phyloP scores from a whole-genome alignment of 2,888 invertebrate species.

The Glaucopsyche alexis region DNA sequence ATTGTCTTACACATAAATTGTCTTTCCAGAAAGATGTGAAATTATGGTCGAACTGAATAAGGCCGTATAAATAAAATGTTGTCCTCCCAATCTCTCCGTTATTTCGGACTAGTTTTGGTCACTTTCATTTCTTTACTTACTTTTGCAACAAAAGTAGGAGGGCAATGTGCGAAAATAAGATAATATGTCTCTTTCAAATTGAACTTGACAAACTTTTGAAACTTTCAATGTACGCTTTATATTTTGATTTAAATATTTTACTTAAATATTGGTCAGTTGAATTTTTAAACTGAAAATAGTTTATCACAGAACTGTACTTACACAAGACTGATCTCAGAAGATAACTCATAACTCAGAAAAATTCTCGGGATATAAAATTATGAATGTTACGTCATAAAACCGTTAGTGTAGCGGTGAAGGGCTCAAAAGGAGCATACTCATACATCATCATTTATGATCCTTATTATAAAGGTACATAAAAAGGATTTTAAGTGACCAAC shows the following conservation, averaged over 20 bases:
- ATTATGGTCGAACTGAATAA: no score
- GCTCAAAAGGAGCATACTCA: constrained; percentile 4
- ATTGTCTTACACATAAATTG: no score
- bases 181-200: not conserved
- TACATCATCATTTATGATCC: constrained; percentile 9
- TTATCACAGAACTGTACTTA: no score
- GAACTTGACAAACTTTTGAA: no score
- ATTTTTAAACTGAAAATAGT: no score
- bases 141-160: not conserved
- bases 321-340: no score
- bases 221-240: no score
- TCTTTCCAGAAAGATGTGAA: no score
- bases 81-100: not conserved
- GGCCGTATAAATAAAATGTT: no score
- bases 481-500: constrained; percentile 1
- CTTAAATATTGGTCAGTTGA: no score
- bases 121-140: constrained; percentile 6
- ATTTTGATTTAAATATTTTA: no score
- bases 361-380: constrained; percentile 8
- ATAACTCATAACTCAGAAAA: not conserved
- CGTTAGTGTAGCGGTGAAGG: constrained; percentile 20
- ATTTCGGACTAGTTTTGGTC: not conserved
- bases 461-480: not conserved
- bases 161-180: not conserved
- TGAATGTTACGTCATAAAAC: not conserved